Evolutionary conservation across 2,888 invertebrate genomes (phyloP).

Genomic region (Eueremaeus valkanovi): DNA sequence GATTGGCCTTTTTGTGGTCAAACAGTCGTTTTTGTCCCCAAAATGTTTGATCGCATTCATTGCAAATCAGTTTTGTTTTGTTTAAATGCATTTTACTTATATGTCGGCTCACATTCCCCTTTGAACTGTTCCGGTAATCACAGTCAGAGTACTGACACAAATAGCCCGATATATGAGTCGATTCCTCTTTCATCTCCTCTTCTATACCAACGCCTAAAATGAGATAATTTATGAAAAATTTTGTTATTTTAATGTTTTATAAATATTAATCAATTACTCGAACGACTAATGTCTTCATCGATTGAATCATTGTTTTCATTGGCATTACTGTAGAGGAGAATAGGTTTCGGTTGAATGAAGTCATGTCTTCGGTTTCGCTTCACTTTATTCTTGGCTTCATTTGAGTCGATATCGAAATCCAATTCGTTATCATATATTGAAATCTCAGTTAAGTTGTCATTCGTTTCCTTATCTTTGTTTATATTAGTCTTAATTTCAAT

Average conservation of each 20-base stretch:
- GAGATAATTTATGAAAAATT: too few species aligned
- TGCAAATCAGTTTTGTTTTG: neutral
- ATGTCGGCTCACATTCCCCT: neutral
- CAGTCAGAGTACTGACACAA: neutral
- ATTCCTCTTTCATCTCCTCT: neutral
- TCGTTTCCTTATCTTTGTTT: neutral
- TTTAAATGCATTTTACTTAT: conserved; percentile 17
- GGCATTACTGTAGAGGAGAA: neutral
- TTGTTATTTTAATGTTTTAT: too few species aligned
- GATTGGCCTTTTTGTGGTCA: neutral
- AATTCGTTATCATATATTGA: too few species aligned
- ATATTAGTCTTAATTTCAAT: neutral
- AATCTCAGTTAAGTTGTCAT: neutral
- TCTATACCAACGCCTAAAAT: neutral
- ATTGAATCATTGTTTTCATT: too few species aligned
- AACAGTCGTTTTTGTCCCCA: conserved; percentile 1
- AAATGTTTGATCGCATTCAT: neutral
- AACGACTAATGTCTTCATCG: too few species aligned
- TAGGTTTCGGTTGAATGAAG: conserved; percentile 3
- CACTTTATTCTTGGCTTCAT: neutral
- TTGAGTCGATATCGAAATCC: neutral
- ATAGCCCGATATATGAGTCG: neutral
- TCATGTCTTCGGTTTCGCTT: neutral
- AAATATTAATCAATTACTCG: too few species aligned
- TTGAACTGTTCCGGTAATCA: neutral